Percentiles rank a stretch among this genome's conserved stretches.
These are phyloP conservation scores for Rapana venosa DNA, from an alignment of 2,888 invertebrate species.

Conservation along the genomic window DNA sequence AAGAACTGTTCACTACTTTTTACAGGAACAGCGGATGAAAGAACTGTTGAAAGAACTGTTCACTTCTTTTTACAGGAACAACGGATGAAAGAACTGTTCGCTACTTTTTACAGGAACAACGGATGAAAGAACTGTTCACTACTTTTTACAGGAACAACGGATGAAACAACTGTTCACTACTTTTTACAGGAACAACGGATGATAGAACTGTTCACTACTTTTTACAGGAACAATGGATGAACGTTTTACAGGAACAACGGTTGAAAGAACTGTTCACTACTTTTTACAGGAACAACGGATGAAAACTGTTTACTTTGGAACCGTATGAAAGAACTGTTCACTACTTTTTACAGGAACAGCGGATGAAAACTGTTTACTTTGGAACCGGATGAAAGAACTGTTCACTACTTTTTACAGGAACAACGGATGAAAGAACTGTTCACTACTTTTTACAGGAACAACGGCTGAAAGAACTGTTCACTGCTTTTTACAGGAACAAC, in stretches of 20 bases:
- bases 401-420: slow-evolving; percentile 58
- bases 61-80: slow-evolving; percentile 61
- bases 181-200: slow-evolving; percentile 62
- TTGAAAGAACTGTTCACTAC: slow-evolving; percentile 59
- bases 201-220: slow-evolving; percentile 57
- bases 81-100: slow-evolving; percentile 58
- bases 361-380: slow-evolving; percentile 55
- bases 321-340: too few species aligned
- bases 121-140: slow-evolving; percentile 59
- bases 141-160: slow-evolving; percentile 62
- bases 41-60: too few species aligned
- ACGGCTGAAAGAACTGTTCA: slow-evolving; percentile 59
- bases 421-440: slow-evolving; percentile 61
- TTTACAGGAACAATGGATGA: too few species aligned
- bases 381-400: slow-evolving; percentile 65
- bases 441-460: slow-evolving; percentile 63
- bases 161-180: slow-evolving; percentile 59
- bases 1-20: slow-evolving; percentile 55
- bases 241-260: slow-evolving; percentile 68
- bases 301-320: too few species aligned
- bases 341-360: slow-evolving; percentile 63
- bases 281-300: slow-evolving; percentile 62
- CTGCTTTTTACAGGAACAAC: slow-evolving; percentile 62
- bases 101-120: slow-evolving; percentile 60
- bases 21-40: slow-evolving; percentile 65